Evolutionary conservation across 92 coral and sea anemone species (phyloP).

Genomic region (Siderastrea siderea): DNA sequence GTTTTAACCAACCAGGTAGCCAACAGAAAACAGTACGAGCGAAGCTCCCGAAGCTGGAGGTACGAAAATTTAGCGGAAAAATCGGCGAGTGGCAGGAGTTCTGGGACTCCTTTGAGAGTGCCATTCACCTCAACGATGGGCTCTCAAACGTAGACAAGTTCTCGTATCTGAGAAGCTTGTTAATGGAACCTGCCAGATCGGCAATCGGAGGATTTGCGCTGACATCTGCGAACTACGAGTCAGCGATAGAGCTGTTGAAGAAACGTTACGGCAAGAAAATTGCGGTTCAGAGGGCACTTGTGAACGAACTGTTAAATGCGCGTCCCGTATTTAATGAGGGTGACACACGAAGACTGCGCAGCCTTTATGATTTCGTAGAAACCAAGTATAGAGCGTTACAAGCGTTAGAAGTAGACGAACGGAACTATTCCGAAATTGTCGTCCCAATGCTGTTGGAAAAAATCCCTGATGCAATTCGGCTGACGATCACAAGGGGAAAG

Average conservation of each 20-base stretch:
- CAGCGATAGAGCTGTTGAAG: no score
- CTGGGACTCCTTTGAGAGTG: constrained; percentile 4
- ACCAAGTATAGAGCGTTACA: constrained; percentile 23
- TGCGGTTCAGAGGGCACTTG: neutral
- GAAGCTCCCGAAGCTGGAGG: constrained; percentile 17
- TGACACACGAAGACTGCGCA: neutral
- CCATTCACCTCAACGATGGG: constrained; percentile 15
- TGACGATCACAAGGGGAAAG: constrained; percentile 52
- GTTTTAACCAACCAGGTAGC: no score
- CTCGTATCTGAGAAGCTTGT: constrained; percentile 10
- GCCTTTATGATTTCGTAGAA: neutral
- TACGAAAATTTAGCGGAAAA: neutral
- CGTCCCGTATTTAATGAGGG: neutral
- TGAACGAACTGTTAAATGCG: constrained; percentile 21
- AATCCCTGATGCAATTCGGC: no score
- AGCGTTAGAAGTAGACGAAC: constrained; percentile 20
- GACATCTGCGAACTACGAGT: no score
- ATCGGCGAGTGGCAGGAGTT: no score
- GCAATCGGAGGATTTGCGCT: no score
- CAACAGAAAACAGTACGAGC: neutral
- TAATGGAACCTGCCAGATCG: no score
- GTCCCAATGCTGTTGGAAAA: no score
- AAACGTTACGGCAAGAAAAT: no score
- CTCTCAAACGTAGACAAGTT: constrained; percentile 53
- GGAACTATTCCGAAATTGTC: neutral